These are phyloP conservation scores for Corythaixoides concolor DNA, from an alignment of 2,113 vertebrate species.

Conservation along the genomic window DNA sequence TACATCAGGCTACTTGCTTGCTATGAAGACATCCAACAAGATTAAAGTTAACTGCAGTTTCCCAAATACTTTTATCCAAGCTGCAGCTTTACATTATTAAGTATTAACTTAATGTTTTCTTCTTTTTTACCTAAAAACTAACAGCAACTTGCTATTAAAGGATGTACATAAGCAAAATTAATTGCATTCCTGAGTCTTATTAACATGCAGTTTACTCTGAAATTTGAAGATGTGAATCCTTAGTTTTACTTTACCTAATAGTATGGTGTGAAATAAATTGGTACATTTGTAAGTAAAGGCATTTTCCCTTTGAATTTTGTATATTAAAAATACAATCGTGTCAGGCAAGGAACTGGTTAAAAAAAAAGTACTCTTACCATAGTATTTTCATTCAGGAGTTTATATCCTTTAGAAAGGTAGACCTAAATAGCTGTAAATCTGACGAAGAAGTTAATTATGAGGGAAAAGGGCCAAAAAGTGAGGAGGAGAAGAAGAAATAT, in stretches of 20 bases:
- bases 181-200: neutral
- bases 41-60: neutral
- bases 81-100: too few relatives aligned
- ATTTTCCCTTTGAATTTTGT: neutral
- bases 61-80: neutral
- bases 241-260: neutral
- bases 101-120: neutral
- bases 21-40: neutral
- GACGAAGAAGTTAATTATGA: slow-evolving; percentile 72
- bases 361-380: neutral
- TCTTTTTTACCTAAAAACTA: neutral
- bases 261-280: neutral
- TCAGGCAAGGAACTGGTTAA: neutral
- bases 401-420: slow-evolving; percentile 63
- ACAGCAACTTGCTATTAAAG: neutral
- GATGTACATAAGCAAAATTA: neutral
- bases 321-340: neutral
- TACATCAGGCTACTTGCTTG: neutral
- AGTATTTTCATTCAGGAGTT: slow-evolving; percentile 64
- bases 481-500: slow-evolving; percentile 68
- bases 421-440: slow-evolving; percentile 72
- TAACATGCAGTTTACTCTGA: neutral
- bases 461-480: slow-evolving; percentile 65
- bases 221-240: neutral
- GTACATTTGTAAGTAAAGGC: neutral